Percentiles rank a stretch among this genome's conserved stretches.
Conservation (phyloP, 1,140 invertebrate species). For the Nephila pilipes region DNA sequence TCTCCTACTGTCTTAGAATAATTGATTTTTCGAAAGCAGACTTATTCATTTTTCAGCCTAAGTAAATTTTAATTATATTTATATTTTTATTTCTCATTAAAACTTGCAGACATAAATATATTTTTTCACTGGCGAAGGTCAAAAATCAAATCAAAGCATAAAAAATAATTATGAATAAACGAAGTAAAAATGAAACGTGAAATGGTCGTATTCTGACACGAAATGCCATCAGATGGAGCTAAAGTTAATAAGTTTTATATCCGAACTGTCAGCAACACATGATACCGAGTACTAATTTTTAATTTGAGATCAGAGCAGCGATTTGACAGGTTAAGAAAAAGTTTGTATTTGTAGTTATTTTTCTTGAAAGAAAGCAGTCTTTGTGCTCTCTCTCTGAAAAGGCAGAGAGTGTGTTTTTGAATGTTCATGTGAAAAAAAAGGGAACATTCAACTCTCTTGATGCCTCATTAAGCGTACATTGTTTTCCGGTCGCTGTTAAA, state of each 20-base stretch:
- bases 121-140: not conserved
- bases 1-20: no score
- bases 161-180: not conserved
- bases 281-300: constrained; percentile 42
- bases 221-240: not conserved
- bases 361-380: constrained; percentile 2
- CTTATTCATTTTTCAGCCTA: no score
- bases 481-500: constrained; percentile 16
- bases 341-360: constrained; percentile 32
- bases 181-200: not conserved
- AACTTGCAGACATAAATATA: no score
- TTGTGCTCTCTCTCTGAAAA: not conserved
- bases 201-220: constrained; percentile 16
- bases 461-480: constrained; percentile 41
- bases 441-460: constrained; percentile 36
- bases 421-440: not conserved
- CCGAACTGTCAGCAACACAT: constrained; percentile 35
- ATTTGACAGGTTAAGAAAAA: constrained; percentile 19
- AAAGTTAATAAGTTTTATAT: constrained; percentile 51
- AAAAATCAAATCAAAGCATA: not conserved
- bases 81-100: no score
- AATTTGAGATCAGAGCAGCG: constrained; percentile 21
- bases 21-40: no score
- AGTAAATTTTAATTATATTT: no score
- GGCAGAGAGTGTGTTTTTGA: constrained; percentile 17